phyloP scores from a whole-genome alignment of 2,797 vertebrate species.

The Gambelia wislizenii region DNA sequence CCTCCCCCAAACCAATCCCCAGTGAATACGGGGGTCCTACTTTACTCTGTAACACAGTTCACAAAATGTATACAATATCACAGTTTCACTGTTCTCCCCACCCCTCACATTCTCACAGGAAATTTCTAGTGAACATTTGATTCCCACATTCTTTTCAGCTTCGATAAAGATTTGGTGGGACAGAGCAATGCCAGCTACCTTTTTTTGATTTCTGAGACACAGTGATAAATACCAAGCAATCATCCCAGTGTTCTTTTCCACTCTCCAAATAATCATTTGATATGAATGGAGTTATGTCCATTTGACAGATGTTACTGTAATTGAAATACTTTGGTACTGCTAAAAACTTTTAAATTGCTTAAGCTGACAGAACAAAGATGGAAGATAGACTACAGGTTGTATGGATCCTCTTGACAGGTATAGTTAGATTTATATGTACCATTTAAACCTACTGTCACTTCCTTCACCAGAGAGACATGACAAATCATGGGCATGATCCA shows the following conservation, averaged over 20 bases:
- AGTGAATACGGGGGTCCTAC: too few relatives aligned
- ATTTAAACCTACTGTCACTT: background rate
- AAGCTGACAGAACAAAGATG: constrained; percentile 18
- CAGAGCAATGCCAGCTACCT: constrained; percentile 20
- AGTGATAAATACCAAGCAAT: constrained; percentile 32
- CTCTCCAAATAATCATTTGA: constrained; percentile 14
- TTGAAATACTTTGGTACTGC: constrained; percentile 20
- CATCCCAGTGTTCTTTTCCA: constrained; percentile 12
- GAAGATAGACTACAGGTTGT: constrained; percentile 19
- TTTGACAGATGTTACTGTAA: constrained; percentile 38
- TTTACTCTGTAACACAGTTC: background rate
- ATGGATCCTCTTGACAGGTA: background rate
- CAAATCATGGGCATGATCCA: background rate
- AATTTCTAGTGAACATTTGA: background rate
- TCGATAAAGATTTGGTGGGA: constrained; percentile 21
- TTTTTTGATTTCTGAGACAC: constrained; percentile 21
- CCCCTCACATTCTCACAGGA: constrained; percentile 7
- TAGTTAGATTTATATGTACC: constrained; percentile 20
- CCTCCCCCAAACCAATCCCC: too few relatives aligned
- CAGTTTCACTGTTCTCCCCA: background rate
- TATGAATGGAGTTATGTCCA: background rate
- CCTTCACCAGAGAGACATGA: background rate
- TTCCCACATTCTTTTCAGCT: background rate
- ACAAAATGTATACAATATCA: constrained; percentile 13
- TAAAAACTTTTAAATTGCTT: background rate